Conservation (phyloP, 2,113 vertebrate genomes). For the Phyllopteryx taeniolatus region DNA sequence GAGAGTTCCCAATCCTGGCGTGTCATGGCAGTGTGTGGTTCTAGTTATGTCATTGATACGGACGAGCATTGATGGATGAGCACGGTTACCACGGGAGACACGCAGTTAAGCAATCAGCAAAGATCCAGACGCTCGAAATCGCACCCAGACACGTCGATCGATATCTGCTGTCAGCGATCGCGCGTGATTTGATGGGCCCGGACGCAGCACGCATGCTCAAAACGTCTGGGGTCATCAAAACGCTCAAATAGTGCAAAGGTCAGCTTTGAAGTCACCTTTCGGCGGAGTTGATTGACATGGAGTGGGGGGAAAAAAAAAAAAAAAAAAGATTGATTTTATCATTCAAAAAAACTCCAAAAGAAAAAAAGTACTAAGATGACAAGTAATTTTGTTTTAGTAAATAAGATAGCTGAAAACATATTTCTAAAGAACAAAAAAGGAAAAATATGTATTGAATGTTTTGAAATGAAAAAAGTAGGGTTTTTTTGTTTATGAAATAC, state of each 20-base stretch:
- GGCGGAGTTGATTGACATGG: not conserved
- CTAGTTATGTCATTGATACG: no score
- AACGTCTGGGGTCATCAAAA: not conserved
- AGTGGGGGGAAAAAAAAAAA: no score
- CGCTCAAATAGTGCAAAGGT: not conserved
- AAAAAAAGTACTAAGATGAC: no score
- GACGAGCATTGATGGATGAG: conserved; percentile 41
- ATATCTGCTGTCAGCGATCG: conserved; percentile 40
- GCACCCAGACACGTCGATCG: conserved; percentile 40
- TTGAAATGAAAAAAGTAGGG: no score
- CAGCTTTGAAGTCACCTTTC: not conserved
- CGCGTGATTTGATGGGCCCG: conserved; percentile 33
- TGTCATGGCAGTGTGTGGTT: no score
- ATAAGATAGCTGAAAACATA: not conserved
- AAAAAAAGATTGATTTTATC: no score
- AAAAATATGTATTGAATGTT: no score
- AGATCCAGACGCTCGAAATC: conserved; percentile 39
- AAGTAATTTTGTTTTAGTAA: not conserved
- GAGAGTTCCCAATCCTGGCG: no score
- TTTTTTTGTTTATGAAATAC: no score
- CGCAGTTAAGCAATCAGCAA: conserved; percentile 24
- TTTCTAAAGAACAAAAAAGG: not conserved
- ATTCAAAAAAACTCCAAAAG: no score
- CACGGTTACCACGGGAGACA: conserved; percentile 39
- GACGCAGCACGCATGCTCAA: not conserved